phyloP scores from a whole-genome alignment of 2,113 vertebrate genomes.

The Rhea pennata region DNA sequence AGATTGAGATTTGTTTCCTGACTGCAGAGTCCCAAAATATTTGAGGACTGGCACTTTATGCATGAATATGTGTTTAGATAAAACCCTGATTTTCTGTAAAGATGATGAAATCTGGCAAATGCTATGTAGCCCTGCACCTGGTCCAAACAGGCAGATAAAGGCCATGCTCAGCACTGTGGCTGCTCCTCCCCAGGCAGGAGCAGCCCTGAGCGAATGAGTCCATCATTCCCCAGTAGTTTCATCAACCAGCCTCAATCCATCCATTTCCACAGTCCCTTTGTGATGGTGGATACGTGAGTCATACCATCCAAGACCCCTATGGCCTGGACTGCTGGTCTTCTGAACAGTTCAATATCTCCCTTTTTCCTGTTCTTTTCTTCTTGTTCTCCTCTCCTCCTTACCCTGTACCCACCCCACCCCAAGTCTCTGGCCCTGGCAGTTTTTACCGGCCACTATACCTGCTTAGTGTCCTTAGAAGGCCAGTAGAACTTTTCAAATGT shows the following conservation, averaged over 20 bases:
- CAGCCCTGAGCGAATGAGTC: neutral
- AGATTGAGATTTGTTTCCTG: neutral
- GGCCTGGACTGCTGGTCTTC: neutral
- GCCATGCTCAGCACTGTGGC: neutral
- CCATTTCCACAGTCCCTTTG: neutral
- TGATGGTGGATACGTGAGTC: neutral
- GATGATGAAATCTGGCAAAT: neutral
- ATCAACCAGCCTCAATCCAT: neutral
- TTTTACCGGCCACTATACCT: too few relatives aligned
- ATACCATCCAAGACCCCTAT: neutral
- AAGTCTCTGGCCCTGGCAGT: neutral
- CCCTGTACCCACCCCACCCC: neutral
- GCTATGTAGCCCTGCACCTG: neutral
- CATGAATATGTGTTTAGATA: neutral
- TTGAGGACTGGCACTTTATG: neutral
- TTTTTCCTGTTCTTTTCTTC: neutral
- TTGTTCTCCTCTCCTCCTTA: neutral
- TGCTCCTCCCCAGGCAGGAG: neutral
- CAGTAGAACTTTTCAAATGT: neutral
- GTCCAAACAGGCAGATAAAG: neutral
- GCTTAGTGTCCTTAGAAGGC: too few relatives aligned
- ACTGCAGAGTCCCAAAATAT: neutral
- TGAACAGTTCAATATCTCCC: neutral
- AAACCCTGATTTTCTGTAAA: neutral
- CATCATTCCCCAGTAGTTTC: neutral